Percentiles rank a stretch among this genome's conserved stretches.
Conservation (phyloP, 2,113 vertebrate genomes). For the Dermatemys mawii region DNA sequence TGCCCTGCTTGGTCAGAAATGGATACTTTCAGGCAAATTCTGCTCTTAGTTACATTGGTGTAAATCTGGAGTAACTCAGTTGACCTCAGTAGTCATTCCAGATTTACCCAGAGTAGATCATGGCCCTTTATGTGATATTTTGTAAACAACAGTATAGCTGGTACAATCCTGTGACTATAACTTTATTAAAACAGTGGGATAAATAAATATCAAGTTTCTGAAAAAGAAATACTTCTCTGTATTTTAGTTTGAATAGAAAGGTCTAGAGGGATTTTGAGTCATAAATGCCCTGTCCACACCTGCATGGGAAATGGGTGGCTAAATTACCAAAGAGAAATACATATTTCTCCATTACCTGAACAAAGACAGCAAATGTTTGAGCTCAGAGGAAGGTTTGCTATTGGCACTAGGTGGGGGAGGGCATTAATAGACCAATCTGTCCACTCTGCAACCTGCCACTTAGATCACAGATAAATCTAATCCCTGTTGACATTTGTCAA, state of each 20-base stretch:
- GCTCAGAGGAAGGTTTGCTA: neutral
- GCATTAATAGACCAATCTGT: neutral
- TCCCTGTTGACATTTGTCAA: neutral
- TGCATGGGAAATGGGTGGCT: neutral
- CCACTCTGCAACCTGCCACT: neutral
- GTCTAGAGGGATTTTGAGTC: neutral
- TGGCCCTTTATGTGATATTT: neutral
- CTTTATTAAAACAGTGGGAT: neutral
- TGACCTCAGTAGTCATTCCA: conserved; percentile 31
- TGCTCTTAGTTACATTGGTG: conserved; percentile 25
- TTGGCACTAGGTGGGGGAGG: neutral
- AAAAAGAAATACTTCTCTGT: neutral
- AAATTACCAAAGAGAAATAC: neutral
- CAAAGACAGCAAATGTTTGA: neutral
- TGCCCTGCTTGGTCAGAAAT: conserved; percentile 35
- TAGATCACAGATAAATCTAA: neutral
- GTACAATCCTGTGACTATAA: neutral
- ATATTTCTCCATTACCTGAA: neutral
- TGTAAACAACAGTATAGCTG: conserved; percentile 28
- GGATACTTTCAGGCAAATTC: conserved; percentile 43
- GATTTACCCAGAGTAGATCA: conserved; percentile 39
- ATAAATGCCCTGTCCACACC: neutral
- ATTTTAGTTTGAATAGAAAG: neutral
- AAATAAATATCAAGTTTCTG: neutral
- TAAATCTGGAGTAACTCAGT: neutral